A percentile compares a stretch with the other conserved stretches of the same genome.
Conservation (phyloP, 2,888 invertebrate genomes). For the Bugula neritina region DNA sequence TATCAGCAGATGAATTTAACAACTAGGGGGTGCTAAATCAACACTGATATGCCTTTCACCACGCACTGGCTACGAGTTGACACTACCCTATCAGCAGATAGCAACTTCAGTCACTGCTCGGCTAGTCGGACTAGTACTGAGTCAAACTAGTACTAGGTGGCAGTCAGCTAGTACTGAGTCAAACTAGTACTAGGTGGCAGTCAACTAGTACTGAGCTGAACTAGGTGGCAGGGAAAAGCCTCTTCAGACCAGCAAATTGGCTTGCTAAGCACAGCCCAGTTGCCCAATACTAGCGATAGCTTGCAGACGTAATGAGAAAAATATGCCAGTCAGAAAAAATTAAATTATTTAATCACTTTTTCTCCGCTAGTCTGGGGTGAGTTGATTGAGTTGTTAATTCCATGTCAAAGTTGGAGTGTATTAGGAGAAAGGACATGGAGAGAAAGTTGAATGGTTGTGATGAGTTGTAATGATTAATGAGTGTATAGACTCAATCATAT, state of each 20-base stretch:
- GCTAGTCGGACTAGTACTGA: no score
- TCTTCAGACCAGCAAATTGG: neutral
- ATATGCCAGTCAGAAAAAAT: slow-evolving; percentile 19
- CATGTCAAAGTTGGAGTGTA: slow-evolving; percentile 24
- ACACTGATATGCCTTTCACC: neutral
- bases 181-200: no score
- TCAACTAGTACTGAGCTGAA: no score
- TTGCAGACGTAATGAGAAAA: neutral
- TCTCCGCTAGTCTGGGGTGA: neutral
- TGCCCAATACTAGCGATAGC: neutral
- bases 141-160: no score
- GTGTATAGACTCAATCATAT: neutral
- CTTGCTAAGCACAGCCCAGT: neutral
- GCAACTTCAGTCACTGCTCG: no score
- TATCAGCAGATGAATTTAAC: slow-evolving; percentile 1
- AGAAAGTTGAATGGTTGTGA: no score
- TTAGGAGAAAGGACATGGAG: slow-evolving; percentile 8
- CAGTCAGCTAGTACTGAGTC: no score
- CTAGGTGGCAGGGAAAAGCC: neutral
- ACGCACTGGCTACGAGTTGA: no score
- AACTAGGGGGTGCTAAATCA: neutral
- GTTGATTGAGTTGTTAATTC: slow-evolving; percentile 24
- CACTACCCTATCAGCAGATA: no score
- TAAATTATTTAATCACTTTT: slow-evolving; percentile 25
- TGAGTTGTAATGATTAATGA: slow-evolving; percentile 19